A percentile compares a stretch with the other conserved stretches of the same genome.
These are phyloP conservation scores for Triplophysa yarkandensis DNA, from an alignment of 2,797 vertebrate genomes.

Conservation along the genomic window DNA sequence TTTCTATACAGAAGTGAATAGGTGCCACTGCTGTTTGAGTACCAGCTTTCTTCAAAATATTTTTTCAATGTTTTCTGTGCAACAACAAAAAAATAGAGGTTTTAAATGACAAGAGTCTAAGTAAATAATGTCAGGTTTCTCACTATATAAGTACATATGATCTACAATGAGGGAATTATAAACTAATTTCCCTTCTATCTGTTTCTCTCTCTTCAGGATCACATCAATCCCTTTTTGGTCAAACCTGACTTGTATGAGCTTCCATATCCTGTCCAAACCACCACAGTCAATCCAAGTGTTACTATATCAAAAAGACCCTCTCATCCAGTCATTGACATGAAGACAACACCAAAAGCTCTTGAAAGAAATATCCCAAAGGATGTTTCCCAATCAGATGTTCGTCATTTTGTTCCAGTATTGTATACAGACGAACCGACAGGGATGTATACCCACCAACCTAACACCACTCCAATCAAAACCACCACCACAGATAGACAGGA, in stretches of 20 bases:
- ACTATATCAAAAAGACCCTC: constrained; percentile 64
- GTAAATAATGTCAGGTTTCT: too few species aligned
- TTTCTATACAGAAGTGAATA: too few species aligned
- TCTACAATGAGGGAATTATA: background rate
- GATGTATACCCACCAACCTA: constrained; percentile 43
- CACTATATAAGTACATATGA: background rate
- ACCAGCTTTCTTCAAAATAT: too few species aligned
- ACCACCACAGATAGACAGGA: constrained; percentile 18
- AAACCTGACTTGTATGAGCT: constrained; percentile 56
- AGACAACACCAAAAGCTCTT: constrained; percentile 56
- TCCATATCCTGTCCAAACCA: constrained; percentile 47
- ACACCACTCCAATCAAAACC: background rate
- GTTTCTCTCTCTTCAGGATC: constrained; percentile 59
- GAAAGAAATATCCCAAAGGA: constrained; percentile 23
- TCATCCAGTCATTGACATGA: constrained; percentile 61
- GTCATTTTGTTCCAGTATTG: constrained; percentile 4
- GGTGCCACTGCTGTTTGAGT: too few species aligned
- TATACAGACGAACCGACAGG: constrained; percentile 40
- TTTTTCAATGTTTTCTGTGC: too few species aligned
- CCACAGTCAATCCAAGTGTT: constrained; percentile 44
- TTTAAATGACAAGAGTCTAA: too few species aligned
- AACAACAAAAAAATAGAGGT: too few species aligned
- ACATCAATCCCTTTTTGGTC: constrained; percentile 59
- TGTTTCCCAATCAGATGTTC: constrained; percentile 8
- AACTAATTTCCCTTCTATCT: background rate